phyloP scores from a whole-genome alignment of 2,888 invertebrate genomes.

The Pseudeuparius sepicola region DNA sequence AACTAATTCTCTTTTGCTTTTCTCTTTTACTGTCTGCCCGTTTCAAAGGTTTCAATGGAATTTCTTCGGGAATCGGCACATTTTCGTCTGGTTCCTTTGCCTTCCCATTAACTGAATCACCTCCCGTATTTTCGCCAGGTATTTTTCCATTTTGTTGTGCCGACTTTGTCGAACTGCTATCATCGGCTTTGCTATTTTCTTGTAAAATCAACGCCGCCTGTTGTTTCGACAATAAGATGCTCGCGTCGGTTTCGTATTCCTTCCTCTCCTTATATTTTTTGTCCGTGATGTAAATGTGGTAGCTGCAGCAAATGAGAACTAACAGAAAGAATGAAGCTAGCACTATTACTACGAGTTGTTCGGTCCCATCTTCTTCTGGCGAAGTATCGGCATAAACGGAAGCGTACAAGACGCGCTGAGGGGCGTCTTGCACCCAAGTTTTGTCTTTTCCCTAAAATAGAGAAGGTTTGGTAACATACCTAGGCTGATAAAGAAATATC shows the following conservation, averaged over 20 bases:
- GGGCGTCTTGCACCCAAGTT: conserved; percentile 79
- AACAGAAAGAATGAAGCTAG: conserved; percentile 65
- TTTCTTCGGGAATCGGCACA: conserved; percentile 22
- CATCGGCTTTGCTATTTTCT: conserved; percentile 36
- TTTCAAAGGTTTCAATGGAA: conserved; percentile 26
- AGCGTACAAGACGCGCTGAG: conserved; percentile 63
- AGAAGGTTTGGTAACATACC: neutral
- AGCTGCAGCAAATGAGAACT: conserved; percentile 55
- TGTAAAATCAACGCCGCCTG: conserved; percentile 59
- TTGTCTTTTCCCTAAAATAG: conserved; percentile 57
- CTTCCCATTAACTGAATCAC: conserved; percentile 19
- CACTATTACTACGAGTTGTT: conserved; percentile 69
- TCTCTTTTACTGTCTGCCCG: conserved; percentile 32
- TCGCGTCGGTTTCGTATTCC: conserved; percentile 67
- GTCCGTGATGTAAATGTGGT: conserved; percentile 69
- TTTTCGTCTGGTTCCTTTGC: conserved; percentile 20
- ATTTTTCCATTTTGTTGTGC: conserved; percentile 34
- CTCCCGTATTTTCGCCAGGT: conserved; percentile 28
- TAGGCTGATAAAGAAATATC: neutral
- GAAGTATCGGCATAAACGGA: conserved; percentile 64
- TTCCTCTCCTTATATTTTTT: conserved; percentile 61
- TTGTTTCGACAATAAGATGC: conserved; percentile 62
- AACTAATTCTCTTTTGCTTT: conserved; percentile 41
- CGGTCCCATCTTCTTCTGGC: conserved; percentile 67
- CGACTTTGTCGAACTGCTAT: conserved; percentile 12